These are phyloP conservation scores for Lates japonicus DNA, from an alignment of 2,797 vertebrate genomes.

Conservation along the genomic window DNA sequence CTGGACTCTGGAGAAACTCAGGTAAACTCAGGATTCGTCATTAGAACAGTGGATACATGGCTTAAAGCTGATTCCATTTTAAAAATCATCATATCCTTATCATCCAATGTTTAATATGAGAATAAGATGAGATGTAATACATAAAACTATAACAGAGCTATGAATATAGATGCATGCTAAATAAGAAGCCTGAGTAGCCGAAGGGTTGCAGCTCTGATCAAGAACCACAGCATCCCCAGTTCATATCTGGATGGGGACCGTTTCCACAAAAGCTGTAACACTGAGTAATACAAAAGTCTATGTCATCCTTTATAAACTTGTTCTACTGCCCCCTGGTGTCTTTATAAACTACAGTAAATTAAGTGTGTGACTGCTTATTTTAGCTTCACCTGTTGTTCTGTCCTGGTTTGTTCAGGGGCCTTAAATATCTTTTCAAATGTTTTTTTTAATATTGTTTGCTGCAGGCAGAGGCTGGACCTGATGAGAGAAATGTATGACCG, in stretches of 20 bases:
- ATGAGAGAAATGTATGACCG: conserved; percentile 99
- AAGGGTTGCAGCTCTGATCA: neutral
- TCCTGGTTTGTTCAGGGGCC: neutral
- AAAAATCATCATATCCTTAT: neutral
- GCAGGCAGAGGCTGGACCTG: conserved; percentile 95
- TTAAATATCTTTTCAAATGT: neutral
- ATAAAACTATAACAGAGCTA: neutral
- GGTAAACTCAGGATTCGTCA: conserved; percentile 76
- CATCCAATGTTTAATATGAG: neutral
- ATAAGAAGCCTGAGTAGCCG: neutral
- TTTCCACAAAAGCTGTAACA: neutral
- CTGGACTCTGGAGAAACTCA: conserved; percentile 98
- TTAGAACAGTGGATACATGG: neutral
- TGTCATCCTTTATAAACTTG: neutral
- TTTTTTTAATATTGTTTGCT: conserved; percentile 12
- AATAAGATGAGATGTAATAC: neutral
- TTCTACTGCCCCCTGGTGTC: neutral
- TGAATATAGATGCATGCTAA: neutral
- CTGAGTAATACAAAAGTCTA: neutral
- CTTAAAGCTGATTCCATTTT: neutral
- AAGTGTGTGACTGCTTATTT: neutral
- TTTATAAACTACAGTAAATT: neutral
- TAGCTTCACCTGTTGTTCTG: neutral
- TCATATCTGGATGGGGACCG: no score
- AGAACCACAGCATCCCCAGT: no score